A percentile compares a stretch with the other conserved stretches of the same genome.
phyloP scores from a whole-genome alignment of 1,140 invertebrate species.

The Cotesia chilonis region DNA sequence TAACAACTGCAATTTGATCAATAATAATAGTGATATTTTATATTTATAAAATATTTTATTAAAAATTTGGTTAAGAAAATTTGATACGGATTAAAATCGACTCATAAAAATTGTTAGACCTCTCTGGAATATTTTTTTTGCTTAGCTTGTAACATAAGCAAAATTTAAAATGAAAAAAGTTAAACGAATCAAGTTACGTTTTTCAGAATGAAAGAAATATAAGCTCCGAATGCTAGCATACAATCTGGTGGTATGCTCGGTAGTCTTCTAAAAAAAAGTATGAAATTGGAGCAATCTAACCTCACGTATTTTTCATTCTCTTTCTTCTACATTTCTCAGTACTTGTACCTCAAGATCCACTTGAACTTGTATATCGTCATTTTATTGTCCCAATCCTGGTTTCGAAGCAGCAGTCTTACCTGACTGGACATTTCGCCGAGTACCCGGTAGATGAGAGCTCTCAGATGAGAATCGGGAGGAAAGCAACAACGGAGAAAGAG shows the following conservation, averaged over 20 bases:
- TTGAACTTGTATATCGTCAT: conserved; percentile 5
- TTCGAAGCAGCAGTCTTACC: not conserved
- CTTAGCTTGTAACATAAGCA: no score
- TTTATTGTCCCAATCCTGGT: not conserved
- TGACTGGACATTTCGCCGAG: conserved; percentile 30
- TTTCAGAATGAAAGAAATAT: not conserved
- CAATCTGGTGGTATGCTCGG: conserved; percentile 18
- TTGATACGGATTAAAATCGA: no score
- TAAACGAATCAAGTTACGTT: no score
- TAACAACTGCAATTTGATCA: no score
- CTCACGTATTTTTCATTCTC: not conserved
- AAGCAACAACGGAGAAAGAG: not conserved
- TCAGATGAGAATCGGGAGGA: no score
- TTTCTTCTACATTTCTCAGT: not conserved
- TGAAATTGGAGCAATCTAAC: not conserved
- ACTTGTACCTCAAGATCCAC: not conserved
- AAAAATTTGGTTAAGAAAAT: no score
- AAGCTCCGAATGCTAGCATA: conserved; percentile 27
- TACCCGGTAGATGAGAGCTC: no score
- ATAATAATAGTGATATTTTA: no score
- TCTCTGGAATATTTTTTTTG: no score
- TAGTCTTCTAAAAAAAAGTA: not conserved
- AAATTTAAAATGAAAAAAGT: not conserved
- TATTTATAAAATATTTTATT: no score
- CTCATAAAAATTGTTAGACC: no score